A percentile compares a stretch with the other conserved stretches of the same genome.
Conservation (phyloP, 2,888 invertebrate genomes). For the Notocelia uddmanniana region DNA sequence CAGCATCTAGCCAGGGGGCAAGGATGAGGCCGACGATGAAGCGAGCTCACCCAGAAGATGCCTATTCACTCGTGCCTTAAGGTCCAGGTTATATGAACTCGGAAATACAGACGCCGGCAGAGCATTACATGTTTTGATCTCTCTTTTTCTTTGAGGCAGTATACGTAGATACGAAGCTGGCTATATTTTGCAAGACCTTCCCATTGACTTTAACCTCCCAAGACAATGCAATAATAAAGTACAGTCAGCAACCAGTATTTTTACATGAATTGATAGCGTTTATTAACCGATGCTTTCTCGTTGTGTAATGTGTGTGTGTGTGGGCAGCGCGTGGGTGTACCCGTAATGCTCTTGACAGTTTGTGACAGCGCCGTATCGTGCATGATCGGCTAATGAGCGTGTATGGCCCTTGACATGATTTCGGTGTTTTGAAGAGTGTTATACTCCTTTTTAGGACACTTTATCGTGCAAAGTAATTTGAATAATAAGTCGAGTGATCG, state of each 20-base stretch:
- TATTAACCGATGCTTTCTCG: slow-evolving; percentile 32
- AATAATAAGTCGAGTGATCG: neutral
- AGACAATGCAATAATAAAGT: slow-evolving; percentile 23
- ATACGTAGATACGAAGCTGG: too few species aligned
- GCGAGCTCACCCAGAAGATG: too few species aligned
- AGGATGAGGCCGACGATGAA: too few species aligned
- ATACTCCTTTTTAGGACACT: slow-evolving; percentile 2
- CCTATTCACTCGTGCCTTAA: too few species aligned
- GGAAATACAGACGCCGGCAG: too few species aligned
- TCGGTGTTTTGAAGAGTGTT: slow-evolving; percentile 13
- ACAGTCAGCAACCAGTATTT: neutral
- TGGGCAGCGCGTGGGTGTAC: slow-evolving; percentile 28
- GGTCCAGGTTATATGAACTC: too few species aligned
- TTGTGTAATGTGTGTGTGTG: slow-evolving; percentile 24
- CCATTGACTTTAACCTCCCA: slow-evolving; percentile 4
- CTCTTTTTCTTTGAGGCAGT: too few species aligned
- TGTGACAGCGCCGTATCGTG: slow-evolving; percentile 25
- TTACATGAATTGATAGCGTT: slow-evolving; percentile 22
- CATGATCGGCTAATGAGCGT: slow-evolving; percentile 28
- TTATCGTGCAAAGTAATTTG: neutral
- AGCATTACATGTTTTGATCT: too few species aligned
- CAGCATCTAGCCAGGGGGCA: too few species aligned
- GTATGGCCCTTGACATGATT: slow-evolving; percentile 30
- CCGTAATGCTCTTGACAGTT: slow-evolving; percentile 16
- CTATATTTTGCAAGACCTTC: neutral